phyloP scores from a whole-genome alignment of 1,140 invertebrate genomes.

The Cryptotermes secundus region DNA sequence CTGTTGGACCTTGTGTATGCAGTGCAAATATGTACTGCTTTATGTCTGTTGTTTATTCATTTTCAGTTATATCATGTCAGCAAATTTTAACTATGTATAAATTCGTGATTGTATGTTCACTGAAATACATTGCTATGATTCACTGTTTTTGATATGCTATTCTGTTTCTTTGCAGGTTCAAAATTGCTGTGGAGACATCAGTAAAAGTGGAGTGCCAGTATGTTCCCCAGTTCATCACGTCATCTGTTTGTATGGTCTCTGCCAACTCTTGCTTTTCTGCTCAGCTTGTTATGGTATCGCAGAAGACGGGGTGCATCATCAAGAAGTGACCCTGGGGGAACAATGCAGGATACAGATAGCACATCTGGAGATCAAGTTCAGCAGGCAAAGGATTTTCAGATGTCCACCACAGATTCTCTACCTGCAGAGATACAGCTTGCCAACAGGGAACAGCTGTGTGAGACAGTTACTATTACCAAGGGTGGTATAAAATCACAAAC shows the following conservation, averaged over 20 bases:
- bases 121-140: too few relatives aligned
- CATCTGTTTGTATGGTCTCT: constrained; percentile 58
- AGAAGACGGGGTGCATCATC: constrained; percentile 51
- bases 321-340: constrained; percentile 52
- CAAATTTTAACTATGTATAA: too few relatives aligned
- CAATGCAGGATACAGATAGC: background rate
- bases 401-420: background rate
- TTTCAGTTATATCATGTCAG: too few relatives aligned
- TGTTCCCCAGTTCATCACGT: constrained; percentile 37
- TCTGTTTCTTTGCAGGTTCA: constrained; percentile 30
- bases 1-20: too few relatives aligned
- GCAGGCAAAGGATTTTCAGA: background rate
- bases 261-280: constrained; percentile 58
- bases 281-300: constrained; percentile 64
- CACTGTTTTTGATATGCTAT: background rate
- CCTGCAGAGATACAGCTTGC: background rate
- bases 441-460: background rate
- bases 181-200: background rate
- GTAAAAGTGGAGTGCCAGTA: constrained; percentile 19
- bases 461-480: background rate
- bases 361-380: background rate
- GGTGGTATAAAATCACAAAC: background rate
- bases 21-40: too few relatives aligned
- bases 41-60: too few relatives aligned
- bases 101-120: too few relatives aligned